These are phyloP conservation scores for Linnaemya vulpina DNA, from an alignment of 2,888 invertebrate species.

Conservation along the genomic window DNA sequence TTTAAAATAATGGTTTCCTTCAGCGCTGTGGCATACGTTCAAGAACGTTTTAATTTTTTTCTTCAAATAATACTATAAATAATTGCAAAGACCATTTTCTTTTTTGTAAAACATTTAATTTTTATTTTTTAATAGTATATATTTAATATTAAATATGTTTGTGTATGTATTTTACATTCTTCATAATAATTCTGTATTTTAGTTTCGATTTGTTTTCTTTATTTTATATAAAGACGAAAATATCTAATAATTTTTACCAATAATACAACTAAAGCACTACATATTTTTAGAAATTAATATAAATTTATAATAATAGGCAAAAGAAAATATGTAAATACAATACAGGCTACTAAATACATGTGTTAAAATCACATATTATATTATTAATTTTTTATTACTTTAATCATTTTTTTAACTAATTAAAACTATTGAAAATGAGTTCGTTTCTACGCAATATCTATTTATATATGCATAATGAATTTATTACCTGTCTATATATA, in stretches of 20 bases:
- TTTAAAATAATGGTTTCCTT: too few relatives aligned
- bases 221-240: conserved; percentile 31
- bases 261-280: conserved; percentile 63
- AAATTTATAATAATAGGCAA: conserved; percentile 10
- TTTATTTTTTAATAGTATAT: conserved; percentile 50
- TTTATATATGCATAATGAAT: too few relatives aligned
- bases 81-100: neutral
- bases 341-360: conserved; percentile 56
- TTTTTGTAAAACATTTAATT: conserved; percentile 66
- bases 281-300: conserved; percentile 25
- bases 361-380: conserved; percentile 56
- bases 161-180: conserved; percentile 53
- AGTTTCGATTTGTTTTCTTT: neutral
- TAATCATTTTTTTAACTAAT: neutral
- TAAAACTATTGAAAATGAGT: too few relatives aligned
- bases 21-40: too few relatives aligned
- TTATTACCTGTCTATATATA: too few relatives aligned
- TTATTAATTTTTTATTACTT: neutral
- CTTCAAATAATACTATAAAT: too few relatives aligned
- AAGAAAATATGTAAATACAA: conserved; percentile 36
- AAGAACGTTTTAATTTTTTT: too few relatives aligned
- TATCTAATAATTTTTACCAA: conserved; percentile 51
- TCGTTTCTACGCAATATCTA: too few relatives aligned
- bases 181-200: conserved; percentile 45
- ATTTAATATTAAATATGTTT: conserved; percentile 52